Evolutionary conservation across 2,113 vertebrate species (phyloP), one percentile per base, ranked within the genome.

Genomic region (Rhinolophus ferrumequinum): DNA sequence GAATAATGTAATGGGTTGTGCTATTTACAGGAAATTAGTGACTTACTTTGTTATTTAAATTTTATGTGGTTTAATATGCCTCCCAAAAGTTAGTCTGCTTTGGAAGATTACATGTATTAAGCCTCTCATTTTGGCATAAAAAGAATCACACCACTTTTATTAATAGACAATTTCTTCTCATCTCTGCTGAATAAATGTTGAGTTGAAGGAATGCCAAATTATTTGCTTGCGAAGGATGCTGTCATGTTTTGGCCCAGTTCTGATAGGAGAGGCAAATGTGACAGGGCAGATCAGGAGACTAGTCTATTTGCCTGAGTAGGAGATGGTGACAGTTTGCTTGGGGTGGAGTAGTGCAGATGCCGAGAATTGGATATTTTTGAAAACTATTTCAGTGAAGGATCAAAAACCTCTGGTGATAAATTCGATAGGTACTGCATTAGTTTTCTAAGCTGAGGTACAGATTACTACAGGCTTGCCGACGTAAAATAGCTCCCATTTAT

Each of bases 31-130:
- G 73, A 94, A 95, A 83, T 79, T 60, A 58, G 30, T n/a, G 28
- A 69, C 88, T 75, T 93, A 90, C 83, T 69, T 85, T 56, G 41
- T 83, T 86, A 67, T 95, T 89, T 93, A 90, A 54, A 90, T 70
- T 88, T 90, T 96, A 69, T 52, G 38, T 80, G 58, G 41, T 76
- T 94, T 94, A 77, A 62, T 52, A 33, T 58, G 30, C 9, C 10
- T 95, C 50, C 75, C 33, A 33, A 70, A 86, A 90, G 73, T 44
- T 67, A 88, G 19, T 73, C 24, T 80, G 62, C 50, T 93, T 93
- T 75, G 66, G 80, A 82, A 83, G 87, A 93, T 86, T 72, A 80
- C 50, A 56, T 35, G 12, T 80, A 70, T 58, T 8, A 13, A 94
- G 60, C 14, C 11, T 90, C n/a, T 94, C 35, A 19, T 93, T 96